Conservation (phyloP, 2,113 vertebrate genomes). For the Cnemophilus loriae region DNA sequence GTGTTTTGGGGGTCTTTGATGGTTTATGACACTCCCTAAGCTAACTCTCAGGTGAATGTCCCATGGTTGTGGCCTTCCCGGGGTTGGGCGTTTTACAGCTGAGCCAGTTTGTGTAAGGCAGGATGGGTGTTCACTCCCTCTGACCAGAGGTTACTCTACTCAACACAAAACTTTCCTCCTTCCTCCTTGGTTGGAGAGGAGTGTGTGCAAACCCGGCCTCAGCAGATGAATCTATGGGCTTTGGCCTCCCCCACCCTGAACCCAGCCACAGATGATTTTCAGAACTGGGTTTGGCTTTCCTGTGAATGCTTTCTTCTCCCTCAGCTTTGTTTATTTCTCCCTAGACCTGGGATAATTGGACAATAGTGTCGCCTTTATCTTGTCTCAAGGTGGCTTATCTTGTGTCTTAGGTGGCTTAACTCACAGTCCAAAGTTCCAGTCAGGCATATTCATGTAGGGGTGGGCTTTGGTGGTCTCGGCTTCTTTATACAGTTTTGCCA, state of each 20-base stretch:
- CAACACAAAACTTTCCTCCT: background rate
- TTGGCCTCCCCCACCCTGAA: accelerated
- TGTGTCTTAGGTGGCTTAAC: background rate
- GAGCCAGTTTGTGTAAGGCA: background rate
- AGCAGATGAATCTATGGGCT: background rate
- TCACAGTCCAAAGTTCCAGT: background rate
- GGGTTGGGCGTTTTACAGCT: background rate
- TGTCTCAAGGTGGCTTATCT: background rate
- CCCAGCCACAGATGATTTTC: background rate
- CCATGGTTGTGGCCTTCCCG: background rate
- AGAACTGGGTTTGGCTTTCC: background rate
- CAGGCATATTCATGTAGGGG: background rate
- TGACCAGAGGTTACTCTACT: accelerated
- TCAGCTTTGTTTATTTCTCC: background rate
- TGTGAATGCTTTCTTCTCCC: background rate
- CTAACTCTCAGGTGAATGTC: background rate
- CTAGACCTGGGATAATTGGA: background rate
- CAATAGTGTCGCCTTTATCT: background rate
- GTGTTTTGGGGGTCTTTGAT: background rate
- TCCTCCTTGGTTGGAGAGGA: background rate
- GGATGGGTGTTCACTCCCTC: background rate
- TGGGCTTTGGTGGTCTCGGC: background rate
- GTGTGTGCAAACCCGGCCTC: background rate
- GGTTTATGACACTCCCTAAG: background rate
- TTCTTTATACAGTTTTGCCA: background rate